Conservation (phyloP, 2,888 invertebrate species). For the Caenorhabditis afra region DNA sequence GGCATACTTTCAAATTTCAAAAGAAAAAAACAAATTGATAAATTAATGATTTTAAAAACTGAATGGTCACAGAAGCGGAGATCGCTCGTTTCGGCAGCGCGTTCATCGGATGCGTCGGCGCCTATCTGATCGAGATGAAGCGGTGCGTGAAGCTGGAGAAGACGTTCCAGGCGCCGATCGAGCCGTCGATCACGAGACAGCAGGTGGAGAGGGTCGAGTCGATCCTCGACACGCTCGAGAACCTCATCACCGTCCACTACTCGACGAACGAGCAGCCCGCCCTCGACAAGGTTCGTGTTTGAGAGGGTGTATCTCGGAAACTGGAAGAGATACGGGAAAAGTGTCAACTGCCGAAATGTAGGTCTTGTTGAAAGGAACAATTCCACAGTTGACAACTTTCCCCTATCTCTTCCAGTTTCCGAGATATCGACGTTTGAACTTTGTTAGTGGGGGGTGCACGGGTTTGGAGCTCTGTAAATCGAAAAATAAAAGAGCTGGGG, state of each 20-base stretch:
- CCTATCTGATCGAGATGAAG: conserved; percentile 79
- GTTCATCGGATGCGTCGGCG: conserved; percentile 79
- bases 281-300: conserved; percentile 73
- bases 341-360: too few species aligned
- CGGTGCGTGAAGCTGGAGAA: conserved; percentile 76
- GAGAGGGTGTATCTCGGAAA: not conserved
- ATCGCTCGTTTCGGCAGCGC: conserved; percentile 79
- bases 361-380: too few species aligned
- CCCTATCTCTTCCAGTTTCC: too few species aligned
- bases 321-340: not conserved
- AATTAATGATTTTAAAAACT: too few species aligned
- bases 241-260: conserved; percentile 80
- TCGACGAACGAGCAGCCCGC: conserved; percentile 79
- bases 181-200: conserved; percentile 67
- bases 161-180: conserved; percentile 70
- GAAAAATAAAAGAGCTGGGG: too few species aligned
- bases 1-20: conserved; percentile 2
- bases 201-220: conserved; percentile 71
- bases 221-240: conserved; percentile 79
- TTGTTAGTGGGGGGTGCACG: too few species aligned
- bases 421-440: too few species aligned
- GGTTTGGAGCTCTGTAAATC: too few species aligned
- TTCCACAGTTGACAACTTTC: too few species aligned
- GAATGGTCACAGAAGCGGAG: conserved; percentile 71
- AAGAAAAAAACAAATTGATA: conserved; percentile 1